Base-by-base conservation (phyloP, 1,140 invertebrate species). In the Melipona quadrifasciata region DNA sequence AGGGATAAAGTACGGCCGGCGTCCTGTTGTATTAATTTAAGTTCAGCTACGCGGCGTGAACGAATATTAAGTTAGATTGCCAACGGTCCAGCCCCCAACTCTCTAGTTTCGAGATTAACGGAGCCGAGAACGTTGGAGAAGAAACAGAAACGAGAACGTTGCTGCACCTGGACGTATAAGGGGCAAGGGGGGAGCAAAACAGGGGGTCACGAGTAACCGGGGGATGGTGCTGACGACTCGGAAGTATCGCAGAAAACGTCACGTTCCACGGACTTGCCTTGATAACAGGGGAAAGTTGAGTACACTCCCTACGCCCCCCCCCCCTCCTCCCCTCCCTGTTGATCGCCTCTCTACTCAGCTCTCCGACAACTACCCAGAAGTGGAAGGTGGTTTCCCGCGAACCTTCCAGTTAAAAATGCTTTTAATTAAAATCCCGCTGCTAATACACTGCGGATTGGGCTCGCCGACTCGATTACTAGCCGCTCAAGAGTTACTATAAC, bases 11-110 rank as follows among this genome's bases (percentile, higher is more conserved):
- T 61, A 81, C 74, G 73, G 67, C 58, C 70, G 61, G 76, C 51
- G 80, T 85, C 75, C 84, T 77, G 86, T 79, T 86, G 84, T 91
- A 91, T 91, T 92, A 92, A 91, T 92, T 92, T 91, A 92, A 91
- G 87, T 91, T 89, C 76, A 71, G 84, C 80, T 74, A 86, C 87
- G 55, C 65, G n/a, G 58, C 58, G 67, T 71, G 77, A 90, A 88
- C 79, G 61, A 31, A 77, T 86, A 90, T 90, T 85, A 88, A 90
- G 75, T 82, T 87, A 90, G 88, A 90, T 86, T 90, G 70, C 80
- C 47, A 77, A 87, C 68, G 47, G 21, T 19, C 21, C 74, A 1
- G 16, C 10, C 16, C 1, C 24, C n/a, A 16, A n/a, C 34, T 39
- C 70, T 53, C 21, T 24, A 14, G 47, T 21, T 61, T 64, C 58